These are phyloP conservation scores for Dynastes tityus DNA, from an alignment of 2,888 invertebrate species.

Conservation along the genomic window DNA sequence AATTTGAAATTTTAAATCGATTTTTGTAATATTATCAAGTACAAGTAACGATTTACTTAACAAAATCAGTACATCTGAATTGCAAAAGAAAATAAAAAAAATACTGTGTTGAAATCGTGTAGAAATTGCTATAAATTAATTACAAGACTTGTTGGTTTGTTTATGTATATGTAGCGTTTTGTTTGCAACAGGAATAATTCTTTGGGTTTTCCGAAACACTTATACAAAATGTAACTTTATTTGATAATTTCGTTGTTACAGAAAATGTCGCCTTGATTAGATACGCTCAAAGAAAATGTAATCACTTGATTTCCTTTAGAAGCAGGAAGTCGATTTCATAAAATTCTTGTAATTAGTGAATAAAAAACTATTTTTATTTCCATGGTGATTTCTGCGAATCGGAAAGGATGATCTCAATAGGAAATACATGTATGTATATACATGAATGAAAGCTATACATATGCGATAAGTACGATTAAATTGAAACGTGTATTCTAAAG, in stretches of 20 bases:
- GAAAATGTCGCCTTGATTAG: conserved; percentile 47
- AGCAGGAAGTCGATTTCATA: conserved; percentile 47
- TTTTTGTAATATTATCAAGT: too few species aligned
- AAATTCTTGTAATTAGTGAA: conserved; percentile 42
- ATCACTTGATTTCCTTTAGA: conserved; percentile 47
- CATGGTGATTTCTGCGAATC: conserved; percentile 21
- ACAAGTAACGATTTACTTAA: too few species aligned
- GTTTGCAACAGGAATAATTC: not conserved
- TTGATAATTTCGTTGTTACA: conserved; percentile 45
- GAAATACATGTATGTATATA: not conserved
- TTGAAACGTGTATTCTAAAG: not conserved
- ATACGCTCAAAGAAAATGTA: conserved; percentile 44
- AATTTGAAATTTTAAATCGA: too few species aligned
- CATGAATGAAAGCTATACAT: not conserved
- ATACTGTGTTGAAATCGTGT: too few species aligned
- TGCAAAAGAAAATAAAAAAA: too few species aligned
- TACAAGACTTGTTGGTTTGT: not conserved
- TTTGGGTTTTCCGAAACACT: conserved; percentile 26
- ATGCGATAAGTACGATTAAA: not conserved
- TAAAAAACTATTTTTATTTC: conserved; percentile 39
- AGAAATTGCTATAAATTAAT: not conserved
- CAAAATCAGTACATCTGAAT: too few species aligned
- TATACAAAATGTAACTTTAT: conserved; percentile 18
- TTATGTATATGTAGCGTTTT: not conserved
- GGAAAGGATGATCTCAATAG: conserved; percentile 21